Base-by-base conservation (phyloP, 2,888 invertebrate genomes). In the Glomeris marginata region DNA sequence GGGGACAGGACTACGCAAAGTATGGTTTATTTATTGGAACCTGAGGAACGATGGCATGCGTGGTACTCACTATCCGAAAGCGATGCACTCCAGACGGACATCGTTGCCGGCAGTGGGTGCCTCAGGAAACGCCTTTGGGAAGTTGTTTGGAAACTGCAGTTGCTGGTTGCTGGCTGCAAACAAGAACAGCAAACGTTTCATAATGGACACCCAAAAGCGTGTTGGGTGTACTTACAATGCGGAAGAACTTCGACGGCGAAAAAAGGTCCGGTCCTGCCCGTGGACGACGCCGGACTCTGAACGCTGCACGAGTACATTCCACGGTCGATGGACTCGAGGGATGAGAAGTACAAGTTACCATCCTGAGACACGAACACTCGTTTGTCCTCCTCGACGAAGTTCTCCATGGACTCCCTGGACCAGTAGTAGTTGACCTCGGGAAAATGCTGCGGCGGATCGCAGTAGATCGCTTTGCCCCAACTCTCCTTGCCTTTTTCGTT, bases 61-160 rank as follows among this genome's bases (percentile, higher is more conserved):
- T 35, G 36, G 41, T 51, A 70, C 78, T 75, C 69, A 80, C 78
- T 92, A 92, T 66, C 94, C 95, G 73, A 90, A 92, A 2, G 91
- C 90, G 57, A 95, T 77, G 70, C 95, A 97, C 71, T 97, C 95
- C 47, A 97, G 68, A 53, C 87, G 74, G 15, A 94, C 86, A 67
- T 90, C 84, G 61, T 86, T 80, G 0, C 91, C 92, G 18, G 86
- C 87, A 53, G 82, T 72, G 0, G 94, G 91, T 20, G 90, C 87
- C 65, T 88, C 88, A 0, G 95, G 95, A 63, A 91, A 95, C 1
- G 85, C 80, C 72, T 91, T 92, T 0, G 95, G 95, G 60, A 97
- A 97, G 61, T 86, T 87, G 64, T 88, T 90, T 0, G 92, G 84
- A 62, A 95, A 92, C 62, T 87, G 84, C 38, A 95, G 70, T 55